These are phyloP conservation scores for Muscicapa striata DNA, from an alignment of 2,797 vertebrate genomes.

Conservation along the genomic window DNA sequence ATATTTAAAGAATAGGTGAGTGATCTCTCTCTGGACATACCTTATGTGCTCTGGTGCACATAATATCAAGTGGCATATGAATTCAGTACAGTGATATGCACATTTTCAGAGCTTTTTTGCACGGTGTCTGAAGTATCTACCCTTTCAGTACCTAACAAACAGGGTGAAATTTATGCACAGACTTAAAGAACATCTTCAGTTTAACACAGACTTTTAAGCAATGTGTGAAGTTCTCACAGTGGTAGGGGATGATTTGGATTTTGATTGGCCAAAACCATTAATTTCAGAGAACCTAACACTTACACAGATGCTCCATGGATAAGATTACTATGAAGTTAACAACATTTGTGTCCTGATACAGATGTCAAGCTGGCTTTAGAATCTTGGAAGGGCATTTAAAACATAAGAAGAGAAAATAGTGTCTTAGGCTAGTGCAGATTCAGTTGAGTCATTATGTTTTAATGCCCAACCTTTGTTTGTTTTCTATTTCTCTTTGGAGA, in stretches of 20 bases:
- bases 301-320: conserved; percentile 9
- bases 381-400: conserved; percentile 5
- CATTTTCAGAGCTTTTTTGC: conserved; percentile 46
- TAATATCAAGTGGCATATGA: conserved; percentile 62
- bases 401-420: conserved; percentile 4
- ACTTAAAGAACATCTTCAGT: neutral
- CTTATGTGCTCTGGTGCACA: conserved; percentile 61
- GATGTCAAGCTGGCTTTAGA: neutral
- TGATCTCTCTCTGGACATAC: conserved; percentile 62
- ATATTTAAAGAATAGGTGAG: conserved; percentile 56
- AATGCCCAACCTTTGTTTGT: conserved; percentile 80
- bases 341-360: neutral
- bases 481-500: conserved; percentile 76
- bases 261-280: neutral
- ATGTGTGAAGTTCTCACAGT: neutral
- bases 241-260: neutral
- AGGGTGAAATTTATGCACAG: neutral
- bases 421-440: conserved; percentile 2
- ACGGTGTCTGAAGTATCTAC: neutral
- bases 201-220: neutral
- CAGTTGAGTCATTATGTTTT: conserved; percentile 61
- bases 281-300: neutral
- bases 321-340: neutral
- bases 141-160: conserved; percentile 34
- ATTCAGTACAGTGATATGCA: neutral